These are phyloP conservation scores for Pocota personata DNA, from an alignment of 2,888 invertebrate species.

Conservation along the genomic window DNA sequence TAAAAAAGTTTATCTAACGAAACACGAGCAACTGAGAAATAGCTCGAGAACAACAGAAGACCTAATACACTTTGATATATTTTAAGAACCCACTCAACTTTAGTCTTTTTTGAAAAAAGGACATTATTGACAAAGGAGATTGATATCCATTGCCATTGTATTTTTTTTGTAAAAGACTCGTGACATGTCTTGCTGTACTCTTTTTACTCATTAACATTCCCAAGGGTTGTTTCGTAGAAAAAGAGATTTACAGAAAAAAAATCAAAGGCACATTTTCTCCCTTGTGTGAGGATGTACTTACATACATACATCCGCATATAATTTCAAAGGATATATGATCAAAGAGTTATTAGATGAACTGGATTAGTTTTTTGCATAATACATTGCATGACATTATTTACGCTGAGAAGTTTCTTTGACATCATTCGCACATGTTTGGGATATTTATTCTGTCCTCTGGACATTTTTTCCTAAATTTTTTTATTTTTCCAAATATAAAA, in stretches of 20 bases:
- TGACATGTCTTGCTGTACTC: slow-evolving; percentile 46
- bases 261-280: slow-evolving; percentile 63
- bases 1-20: neutral
- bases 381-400: slow-evolving; percentile 69
- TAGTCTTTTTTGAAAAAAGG: slow-evolving; percentile 18
- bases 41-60: neutral
- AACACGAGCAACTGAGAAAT: neutral
- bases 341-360: slow-evolving; percentile 74
- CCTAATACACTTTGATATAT: neutral
- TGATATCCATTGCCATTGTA: neutral
- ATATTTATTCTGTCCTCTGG: slow-evolving; percentile 65
- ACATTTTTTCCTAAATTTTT: slow-evolving; percentile 40
- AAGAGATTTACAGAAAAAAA: slow-evolving; percentile 27
- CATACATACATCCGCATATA: slow-evolving; percentile 39
- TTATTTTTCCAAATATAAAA: neutral
- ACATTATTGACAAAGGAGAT: slow-evolving; percentile 35
- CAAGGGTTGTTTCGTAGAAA: slow-evolving; percentile 47
- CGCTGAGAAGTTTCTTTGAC: slow-evolving; percentile 60
- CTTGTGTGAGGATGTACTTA: slow-evolving; percentile 44
- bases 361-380: slow-evolving; percentile 70
- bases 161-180: slow-evolving; percentile 12
- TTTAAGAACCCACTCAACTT: slow-evolving; percentile 2
- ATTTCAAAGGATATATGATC: slow-evolving; percentile 68
- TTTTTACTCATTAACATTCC: slow-evolving; percentile 48
- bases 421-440: slow-evolving; percentile 53